Evolutionary conservation across 2,888 invertebrate species (phyloP).

Genomic region (Nematopogon swammerdamellus): DNA sequence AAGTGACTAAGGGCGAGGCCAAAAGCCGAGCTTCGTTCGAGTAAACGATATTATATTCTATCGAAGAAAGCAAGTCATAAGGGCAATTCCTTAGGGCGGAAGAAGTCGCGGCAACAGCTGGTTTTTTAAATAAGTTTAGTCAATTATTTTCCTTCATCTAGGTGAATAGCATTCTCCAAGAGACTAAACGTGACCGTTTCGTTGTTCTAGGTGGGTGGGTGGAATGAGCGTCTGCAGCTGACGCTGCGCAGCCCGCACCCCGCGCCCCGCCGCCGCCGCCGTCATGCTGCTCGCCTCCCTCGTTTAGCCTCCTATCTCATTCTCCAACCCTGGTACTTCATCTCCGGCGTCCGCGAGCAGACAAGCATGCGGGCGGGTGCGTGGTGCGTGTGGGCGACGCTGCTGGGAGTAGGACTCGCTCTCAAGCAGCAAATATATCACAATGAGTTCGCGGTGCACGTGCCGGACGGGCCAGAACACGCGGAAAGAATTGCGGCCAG

Average conservation of each 20-base stretch:
- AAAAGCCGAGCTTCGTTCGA: no score
- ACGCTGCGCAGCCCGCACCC: constrained; percentile 21
- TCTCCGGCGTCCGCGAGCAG: background rate
- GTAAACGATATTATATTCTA: no score
- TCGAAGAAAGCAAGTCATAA: no score
- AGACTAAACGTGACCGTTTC: no score
- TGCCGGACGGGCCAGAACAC: constrained; percentile 67
- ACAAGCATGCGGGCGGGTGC: constrained; percentile 13
- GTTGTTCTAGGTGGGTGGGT: no score
- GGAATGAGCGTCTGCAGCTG: constrained; percentile 10
- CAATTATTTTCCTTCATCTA: no score
- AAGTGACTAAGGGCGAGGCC: no score
- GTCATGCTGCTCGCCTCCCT: background rate
- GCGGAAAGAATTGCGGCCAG: constrained; percentile 76
- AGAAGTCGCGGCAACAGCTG: no score
- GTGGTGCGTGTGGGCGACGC: constrained; percentile 21
- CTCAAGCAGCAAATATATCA: constrained; percentile 57
- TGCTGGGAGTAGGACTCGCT: constrained; percentile 9
- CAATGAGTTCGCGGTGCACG: constrained; percentile 84
- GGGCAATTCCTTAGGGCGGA: no score
- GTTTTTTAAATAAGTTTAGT: no score
- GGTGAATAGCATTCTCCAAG: no score
- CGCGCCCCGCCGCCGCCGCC: constrained; percentile 10
- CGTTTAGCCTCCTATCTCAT: no score
- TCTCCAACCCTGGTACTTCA: background rate